Evolutionary conservation across 1,140 invertebrate genomes (phyloP), one percentile per base, ranked within the genome.

Genomic region (Ceratitis capitata): DNA sequence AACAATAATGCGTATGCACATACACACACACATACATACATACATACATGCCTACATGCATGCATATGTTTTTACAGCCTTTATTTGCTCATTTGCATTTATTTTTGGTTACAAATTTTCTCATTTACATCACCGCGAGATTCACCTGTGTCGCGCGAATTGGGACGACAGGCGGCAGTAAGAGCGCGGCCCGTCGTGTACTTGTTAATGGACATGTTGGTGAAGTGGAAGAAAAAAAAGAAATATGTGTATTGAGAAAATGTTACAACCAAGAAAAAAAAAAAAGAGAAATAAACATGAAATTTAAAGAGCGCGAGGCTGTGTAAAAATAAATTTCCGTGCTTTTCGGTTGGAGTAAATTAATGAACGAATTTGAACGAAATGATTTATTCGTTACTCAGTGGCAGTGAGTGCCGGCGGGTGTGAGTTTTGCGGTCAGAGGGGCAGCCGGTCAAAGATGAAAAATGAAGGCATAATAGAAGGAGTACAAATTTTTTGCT

Each of bases 161-260:
- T 42, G 35, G 61, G 32, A 2, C 1, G 29, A n/a, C 23, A 32
- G 19, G 69, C 2, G 16, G 64, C 14, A 42, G 35, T 5, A 12
- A 23, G 39, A 26, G 39, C 6, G 39, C 23, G n/a, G n/a, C n/a
- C n/a, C 45, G 69, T 78, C 16, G 69, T 23, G 39, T 32, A 45
- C 39, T 78, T 78, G 69, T 78, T 78, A 78, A 78, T 78, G 69
- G 69, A 78, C 45, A 78, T 78, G 39, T 45, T 61, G 19, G 29
- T 2, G n/a, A 19, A 39, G 39, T 39, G n/a, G 39, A 42, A 42
- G n/a, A 45, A 39, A 39, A 10, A 23, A 26, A 45, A 35, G 5
- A 39, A 5, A 69, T 19, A 39, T n/a, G n/a, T n/a, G n/a, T n/a
- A n/a, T n/a, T n/a, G n/a, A n/a, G n/a, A n/a, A n/a, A n/a, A n/a